phyloP scores from a whole-genome alignment of 2,888 invertebrate species.

The Theretra japonica region DNA sequence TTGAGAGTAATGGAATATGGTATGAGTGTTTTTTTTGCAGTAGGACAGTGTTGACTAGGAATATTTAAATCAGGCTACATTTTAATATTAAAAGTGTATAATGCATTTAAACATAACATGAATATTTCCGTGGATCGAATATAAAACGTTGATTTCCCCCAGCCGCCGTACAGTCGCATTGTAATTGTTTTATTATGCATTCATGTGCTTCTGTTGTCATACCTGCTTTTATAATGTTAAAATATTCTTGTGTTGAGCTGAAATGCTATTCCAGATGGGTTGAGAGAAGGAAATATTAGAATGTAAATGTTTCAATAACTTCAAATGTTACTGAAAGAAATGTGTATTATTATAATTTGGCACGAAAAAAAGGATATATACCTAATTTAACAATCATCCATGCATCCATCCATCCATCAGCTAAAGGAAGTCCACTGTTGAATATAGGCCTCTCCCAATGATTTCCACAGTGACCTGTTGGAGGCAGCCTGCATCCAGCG shows the following conservation, averaged over 20 bases:
- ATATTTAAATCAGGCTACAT: background rate
- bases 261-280: background rate
- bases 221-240: background rate
- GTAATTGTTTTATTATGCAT: conserved; percentile 19
- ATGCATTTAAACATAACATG: background rate
- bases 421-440: no score
- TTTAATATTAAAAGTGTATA: background rate
- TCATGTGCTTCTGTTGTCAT: background rate
- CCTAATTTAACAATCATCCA: no score
- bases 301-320: background rate
- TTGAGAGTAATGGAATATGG: no score
- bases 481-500: no score
- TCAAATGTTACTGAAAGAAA: no score
- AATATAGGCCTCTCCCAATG: no score
- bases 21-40: no score
- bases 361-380: no score
- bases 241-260: background rate
- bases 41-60: no score
- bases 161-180: background rate
- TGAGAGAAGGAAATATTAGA: background rate
- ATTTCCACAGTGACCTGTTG: no score
- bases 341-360: no score
- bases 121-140: conserved; percentile 1
- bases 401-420: no score
- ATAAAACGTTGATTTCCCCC: background rate